Evolutionary conservation across 1,140 invertebrate genomes (phyloP), one percentile per base, ranked within the genome.

Genomic region (Arctopsyche grandis): DNA sequence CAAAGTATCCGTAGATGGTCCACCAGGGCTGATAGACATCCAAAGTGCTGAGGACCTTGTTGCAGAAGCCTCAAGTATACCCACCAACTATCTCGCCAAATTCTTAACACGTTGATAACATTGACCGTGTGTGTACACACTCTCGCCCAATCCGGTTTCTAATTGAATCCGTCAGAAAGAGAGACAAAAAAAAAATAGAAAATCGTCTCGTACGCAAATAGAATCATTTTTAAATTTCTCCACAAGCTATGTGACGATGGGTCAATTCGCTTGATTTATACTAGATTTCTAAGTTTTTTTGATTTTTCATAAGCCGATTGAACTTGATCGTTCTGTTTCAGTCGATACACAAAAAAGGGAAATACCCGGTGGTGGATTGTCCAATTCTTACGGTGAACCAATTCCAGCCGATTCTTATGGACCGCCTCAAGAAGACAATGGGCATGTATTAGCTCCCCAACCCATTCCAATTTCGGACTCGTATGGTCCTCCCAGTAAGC

Each of bases 291-390:
- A 38, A 7, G 29, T 38, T 38, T 38, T 38, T 38, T 38, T 38
- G 7, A 78, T 60, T 60, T 7, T 19, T 58, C 60, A 38, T 7
- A 7, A 1, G 1, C 7, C 29, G 29, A 38, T 38, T 38, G 29
- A 38, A 38, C 7, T 38, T 38, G 29, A 38, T 38, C 29, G 29
- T 38, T 38, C 29, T 38, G 29, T 43, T 85, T 5, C 85, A 88
- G 86, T 83, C 38, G 85, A 88, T 78, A 85, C 88, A 0, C 89
- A 90, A 83, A 87, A 90, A 78, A 84, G 90, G 26, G 90, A 91
- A 69, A 87, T 88, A 56, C 82, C 85, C 26, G 81, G 83, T 0
- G 80, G 77, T 69, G 81, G 77, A 21, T 79, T 89, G 1, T 87
- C 86, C 1, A 89, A 90, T 80, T 88, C 88, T 0, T 91, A 90